Evolutionary conservation across 2,888 invertebrate species (phyloP).

Genomic region (Thymelicus sylvestris): DNA sequence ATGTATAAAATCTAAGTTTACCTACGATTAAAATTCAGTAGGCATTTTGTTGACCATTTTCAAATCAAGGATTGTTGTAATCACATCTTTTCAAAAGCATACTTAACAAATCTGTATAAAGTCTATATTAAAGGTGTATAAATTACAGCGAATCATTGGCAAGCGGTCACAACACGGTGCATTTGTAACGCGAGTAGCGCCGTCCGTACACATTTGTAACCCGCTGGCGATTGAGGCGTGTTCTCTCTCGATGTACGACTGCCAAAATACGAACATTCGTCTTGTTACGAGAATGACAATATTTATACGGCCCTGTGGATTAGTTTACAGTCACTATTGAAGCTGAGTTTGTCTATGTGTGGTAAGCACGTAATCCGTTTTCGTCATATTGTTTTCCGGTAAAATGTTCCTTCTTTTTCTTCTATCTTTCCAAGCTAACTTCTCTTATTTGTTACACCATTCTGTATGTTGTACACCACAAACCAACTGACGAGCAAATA

Average conservation of each 20-base stretch:
- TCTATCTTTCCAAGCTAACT: too few species aligned
- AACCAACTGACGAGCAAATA: too few species aligned
- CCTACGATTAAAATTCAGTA: too few species aligned
- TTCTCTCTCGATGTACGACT: conserved; percentile 18
- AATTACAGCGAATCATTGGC: conserved; percentile 26
- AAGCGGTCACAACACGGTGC: conserved; percentile 18
- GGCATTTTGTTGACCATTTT: too few species aligned
- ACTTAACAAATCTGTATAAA: neutral
- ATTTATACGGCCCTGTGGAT: neutral
- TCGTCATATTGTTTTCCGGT: too few species aligned
- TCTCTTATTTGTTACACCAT: too few species aligned
- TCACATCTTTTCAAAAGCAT: neutral
- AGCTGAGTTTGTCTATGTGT: neutral
- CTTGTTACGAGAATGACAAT: neutral
- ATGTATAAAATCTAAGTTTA: too few species aligned
- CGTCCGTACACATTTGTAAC: conserved; percentile 26
- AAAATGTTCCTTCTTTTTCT: too few species aligned
- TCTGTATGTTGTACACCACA: too few species aligned
- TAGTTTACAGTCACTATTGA: neutral
- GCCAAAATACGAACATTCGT: conserved; percentile 26
- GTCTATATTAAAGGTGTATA: neutral
- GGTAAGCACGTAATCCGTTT: too few species aligned
- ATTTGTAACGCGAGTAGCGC: conserved; percentile 24
- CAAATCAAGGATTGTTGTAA: too few species aligned
- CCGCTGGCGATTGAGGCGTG: conserved; percentile 13